Percentiles rank a stretch among this genome's conserved stretches.
phyloP scores from a whole-genome alignment of 1,140 invertebrate genomes.

The Andricus grossulariae region DNA sequence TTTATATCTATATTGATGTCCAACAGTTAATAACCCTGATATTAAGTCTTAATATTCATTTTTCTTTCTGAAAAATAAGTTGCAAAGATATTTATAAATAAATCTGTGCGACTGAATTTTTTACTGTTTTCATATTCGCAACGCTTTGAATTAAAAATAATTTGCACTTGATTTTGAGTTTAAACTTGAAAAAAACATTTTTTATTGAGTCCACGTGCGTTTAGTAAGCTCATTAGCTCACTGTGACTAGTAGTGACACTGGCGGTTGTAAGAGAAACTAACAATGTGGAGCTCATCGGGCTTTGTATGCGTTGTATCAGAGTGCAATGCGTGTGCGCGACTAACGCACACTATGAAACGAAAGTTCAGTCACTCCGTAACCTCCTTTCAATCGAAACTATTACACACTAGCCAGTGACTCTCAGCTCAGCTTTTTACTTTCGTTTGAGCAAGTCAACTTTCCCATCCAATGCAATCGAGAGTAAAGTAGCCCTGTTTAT shows the following conservation, averaged over 20 bases:
- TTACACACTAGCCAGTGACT: slow-evolving; percentile 75
- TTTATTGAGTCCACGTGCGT: no score
- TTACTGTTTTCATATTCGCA: no score
- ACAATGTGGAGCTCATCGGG: slow-evolving; percentile 25
- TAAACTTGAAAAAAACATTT: no score
- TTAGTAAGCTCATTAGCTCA: not conserved
- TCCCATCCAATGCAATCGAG: slow-evolving; percentile 56
- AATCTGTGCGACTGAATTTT: no score
- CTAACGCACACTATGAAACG: slow-evolving; percentile 60
- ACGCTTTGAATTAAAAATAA: no score
- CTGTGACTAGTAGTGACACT: slow-evolving; percentile 49
- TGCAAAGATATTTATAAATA: no score
- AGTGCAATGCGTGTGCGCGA: slow-evolving; percentile 47
- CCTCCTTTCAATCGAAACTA: slow-evolving; percentile 77
- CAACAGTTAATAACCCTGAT: no score
- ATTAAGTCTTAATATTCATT: no score
- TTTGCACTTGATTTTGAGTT: no score
- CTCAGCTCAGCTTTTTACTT: slow-evolving; percentile 72
- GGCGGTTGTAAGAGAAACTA: slow-evolving; percentile 40
- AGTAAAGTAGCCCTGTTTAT: slow-evolving; percentile 42
- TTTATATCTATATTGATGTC: no score
- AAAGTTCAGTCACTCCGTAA: slow-evolving; percentile 77
- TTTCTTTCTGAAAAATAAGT: no score
- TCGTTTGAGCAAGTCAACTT: slow-evolving; percentile 63
- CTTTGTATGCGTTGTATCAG: not conserved